Conservation (phyloP, 2,888 invertebrate species). For the Polymixis lichenea region DNA sequence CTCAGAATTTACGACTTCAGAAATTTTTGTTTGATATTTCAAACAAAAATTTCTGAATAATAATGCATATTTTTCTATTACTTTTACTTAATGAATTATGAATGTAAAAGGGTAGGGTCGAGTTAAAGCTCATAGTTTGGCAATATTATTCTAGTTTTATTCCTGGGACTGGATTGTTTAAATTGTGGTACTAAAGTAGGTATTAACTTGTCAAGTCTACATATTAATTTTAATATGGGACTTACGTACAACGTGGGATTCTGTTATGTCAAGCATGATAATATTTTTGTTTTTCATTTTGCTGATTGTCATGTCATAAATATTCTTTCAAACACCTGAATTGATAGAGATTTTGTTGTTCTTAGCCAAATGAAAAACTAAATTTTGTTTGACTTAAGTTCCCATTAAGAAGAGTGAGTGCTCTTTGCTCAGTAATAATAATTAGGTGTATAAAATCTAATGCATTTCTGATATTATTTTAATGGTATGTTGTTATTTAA, state of each 20-base stretch:
- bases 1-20: not conserved
- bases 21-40: not conserved
- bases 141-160: conserved; percentile 14
- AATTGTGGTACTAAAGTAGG: not conserved
- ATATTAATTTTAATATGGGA: conserved; percentile 6
- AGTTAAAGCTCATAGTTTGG: conserved; percentile 28
- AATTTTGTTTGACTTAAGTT: not conserved
- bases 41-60: too few species aligned
- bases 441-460: conserved; percentile 3
- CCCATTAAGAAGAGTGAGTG: not conserved
- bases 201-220: not conserved
- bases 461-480: conserved; percentile 31
- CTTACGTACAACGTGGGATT: not conserved
- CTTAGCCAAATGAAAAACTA: conserved; percentile 3
- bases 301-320: not conserved
- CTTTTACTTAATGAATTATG: conserved; percentile 10
- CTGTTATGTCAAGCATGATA: not conserved
- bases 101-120: conserved; percentile 36
- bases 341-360: not conserved
- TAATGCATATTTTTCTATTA: not conserved
- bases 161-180: conserved; percentile 31
- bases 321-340: not conserved
- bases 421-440: conserved; percentile 18
- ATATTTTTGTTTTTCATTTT: conserved; percentile 1
- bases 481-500: conserved; percentile 26